phyloP scores from a whole-genome alignment of 2,113 vertebrate genomes.

The Gobiocypris rarus region DNA sequence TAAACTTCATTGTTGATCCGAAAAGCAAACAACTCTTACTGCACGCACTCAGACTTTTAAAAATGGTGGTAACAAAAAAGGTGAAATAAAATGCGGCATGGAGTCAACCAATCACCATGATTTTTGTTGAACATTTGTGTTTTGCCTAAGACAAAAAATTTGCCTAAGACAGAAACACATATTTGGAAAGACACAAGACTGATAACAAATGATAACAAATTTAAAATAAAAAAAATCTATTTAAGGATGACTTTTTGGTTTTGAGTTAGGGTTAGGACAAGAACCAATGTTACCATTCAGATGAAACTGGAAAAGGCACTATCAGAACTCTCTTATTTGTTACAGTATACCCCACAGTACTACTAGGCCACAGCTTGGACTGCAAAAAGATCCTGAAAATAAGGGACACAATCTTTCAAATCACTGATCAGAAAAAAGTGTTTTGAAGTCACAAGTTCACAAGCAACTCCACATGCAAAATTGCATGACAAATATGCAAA shows the following conservation, averaged over 20 bases:
- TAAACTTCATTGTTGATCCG: too few relatives aligned
- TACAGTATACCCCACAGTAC: too few relatives aligned
- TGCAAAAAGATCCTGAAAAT: neutral
- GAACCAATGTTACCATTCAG: neutral
- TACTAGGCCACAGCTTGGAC: neutral
- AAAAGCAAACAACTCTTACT: too few relatives aligned
- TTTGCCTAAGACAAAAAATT: neutral
- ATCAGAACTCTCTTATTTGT: neutral
- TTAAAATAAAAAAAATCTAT: neutral
- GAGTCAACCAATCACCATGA: too few relatives aligned
- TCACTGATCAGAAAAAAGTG: neutral
- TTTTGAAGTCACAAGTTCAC: neutral
- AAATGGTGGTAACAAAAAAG: too few relatives aligned
- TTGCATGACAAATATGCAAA: constrained; percentile 8
- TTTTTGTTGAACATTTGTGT: too few relatives aligned
- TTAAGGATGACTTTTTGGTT: neutral
- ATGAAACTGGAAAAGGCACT: neutral
- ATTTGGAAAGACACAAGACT: neutral
- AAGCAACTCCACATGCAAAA: constrained; percentile 10
- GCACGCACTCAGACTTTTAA: too few relatives aligned
- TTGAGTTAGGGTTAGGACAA: too few relatives aligned
- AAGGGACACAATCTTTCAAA: neutral
- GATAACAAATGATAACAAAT: too few relatives aligned
- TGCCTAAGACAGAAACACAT: neutral
- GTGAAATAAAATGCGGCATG: too few relatives aligned